These are phyloP conservation scores for Pampus argenteus DNA, from an alignment of 2,797 vertebrate genomes.

Conservation along the genomic window DNA sequence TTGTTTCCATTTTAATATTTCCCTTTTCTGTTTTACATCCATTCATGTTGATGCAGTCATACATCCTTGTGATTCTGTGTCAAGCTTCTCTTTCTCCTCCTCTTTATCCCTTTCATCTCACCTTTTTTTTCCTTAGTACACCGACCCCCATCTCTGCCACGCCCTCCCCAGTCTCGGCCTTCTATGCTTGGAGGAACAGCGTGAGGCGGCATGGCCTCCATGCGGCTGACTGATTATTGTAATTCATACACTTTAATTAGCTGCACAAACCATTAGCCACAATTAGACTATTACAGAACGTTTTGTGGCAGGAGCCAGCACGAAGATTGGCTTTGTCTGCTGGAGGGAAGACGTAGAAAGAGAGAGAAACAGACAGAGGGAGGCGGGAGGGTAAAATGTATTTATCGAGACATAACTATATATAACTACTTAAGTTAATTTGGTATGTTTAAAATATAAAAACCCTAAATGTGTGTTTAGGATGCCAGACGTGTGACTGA, in stretches of 20 bases:
- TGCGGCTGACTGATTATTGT: slow-evolving; percentile 99
- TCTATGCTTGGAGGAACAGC: slow-evolving; percentile 79
- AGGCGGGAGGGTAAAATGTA: slow-evolving; percentile 31
- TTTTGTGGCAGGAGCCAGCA: slow-evolving; percentile 92
- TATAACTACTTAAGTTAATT: slow-evolving; percentile 23
- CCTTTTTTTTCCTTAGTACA: slow-evolving; percentile 35
- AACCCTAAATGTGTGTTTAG: not conserved
- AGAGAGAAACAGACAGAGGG: slow-evolving; percentile 18
- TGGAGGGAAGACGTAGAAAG: slow-evolving; percentile 31
- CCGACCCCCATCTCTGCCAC: slow-evolving; percentile 41
- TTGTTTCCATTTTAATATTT: slow-evolving; percentile 6
- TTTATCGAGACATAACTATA: slow-evolving; percentile 36
- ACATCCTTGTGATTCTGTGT: slow-evolving; percentile 33
- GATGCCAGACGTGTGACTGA: not conserved
- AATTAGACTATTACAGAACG: slow-evolving; percentile 99
- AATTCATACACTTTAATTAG: slow-evolving; percentile 99
- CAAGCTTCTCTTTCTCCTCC: slow-evolving; percentile 37
- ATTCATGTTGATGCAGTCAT: slow-evolving; percentile 18
- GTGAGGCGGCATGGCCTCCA: slow-evolving; percentile 79
- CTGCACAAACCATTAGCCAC: slow-evolving; percentile 99
- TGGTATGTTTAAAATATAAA: slow-evolving; percentile 3
- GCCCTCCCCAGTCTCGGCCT: slow-evolving; percentile 53
- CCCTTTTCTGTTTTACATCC: slow-evolving; percentile 16
- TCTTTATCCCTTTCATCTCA: slow-evolving; percentile 66
- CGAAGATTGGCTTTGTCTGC: slow-evolving; percentile 80